These are phyloP conservation scores for Arizona elegans DNA, from an alignment of 2,113 vertebrate genomes.

Conservation along the genomic window DNA sequence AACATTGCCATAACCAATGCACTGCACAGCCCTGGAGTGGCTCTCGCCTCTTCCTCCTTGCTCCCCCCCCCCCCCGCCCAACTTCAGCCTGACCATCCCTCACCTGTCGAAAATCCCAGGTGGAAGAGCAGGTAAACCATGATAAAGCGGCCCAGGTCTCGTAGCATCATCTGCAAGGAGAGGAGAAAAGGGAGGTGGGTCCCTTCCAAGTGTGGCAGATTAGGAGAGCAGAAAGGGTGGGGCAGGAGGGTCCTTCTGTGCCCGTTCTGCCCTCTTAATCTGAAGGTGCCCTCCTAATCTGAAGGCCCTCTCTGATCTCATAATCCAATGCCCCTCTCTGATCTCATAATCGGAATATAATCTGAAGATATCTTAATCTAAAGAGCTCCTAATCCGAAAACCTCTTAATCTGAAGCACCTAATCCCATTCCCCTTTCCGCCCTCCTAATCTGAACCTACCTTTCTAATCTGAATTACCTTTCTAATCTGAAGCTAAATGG, in stretches of 20 bases:
- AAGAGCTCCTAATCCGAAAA: too few relatives aligned
- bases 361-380: too few relatives aligned
- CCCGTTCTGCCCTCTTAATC: not conserved
- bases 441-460: too few relatives aligned
- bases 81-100: not conserved
- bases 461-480: too few relatives aligned
- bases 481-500: too few relatives aligned
- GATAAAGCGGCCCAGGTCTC: conserved; percentile 91
- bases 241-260: not conserved
- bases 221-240: not conserved
- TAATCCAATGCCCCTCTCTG: too few relatives aligned
- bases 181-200: conserved; percentile 9
- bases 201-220: not conserved
- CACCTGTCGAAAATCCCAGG: conserved; percentile 96
- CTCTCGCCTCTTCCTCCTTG: not conserved
- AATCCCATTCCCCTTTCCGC: too few relatives aligned
- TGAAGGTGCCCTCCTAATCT: too few relatives aligned
- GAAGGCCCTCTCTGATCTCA: too few relatives aligned
- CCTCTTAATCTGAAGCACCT: too few relatives aligned
- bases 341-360: too few relatives aligned
- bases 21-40: not conserved
- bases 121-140: conserved; percentile 91
- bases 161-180: conserved; percentile 85
- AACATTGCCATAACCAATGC: not conserved
- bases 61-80: fast-evolving